Evolutionary conservation across 2,113 vertebrate genomes (phyloP).

Genomic region (Origma solitaria): DNA sequence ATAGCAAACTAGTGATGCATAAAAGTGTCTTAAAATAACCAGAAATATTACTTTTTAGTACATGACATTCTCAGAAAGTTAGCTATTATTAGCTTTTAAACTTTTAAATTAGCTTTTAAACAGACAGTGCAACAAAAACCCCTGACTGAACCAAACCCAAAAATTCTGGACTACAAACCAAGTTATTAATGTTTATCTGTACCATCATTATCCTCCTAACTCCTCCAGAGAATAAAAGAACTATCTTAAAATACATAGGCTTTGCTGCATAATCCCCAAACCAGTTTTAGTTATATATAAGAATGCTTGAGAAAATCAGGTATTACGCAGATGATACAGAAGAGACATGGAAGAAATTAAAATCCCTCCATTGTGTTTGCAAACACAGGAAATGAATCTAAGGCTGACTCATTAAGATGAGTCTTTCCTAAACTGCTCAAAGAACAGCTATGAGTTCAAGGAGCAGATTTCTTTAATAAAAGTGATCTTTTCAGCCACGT

Average conservation of each 20-base stretch:
- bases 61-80: neutral
- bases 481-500: neutral
- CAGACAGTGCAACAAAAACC: neutral
- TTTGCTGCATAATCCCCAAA: neutral
- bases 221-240: neutral
- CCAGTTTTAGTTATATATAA: neutral
- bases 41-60: neutral
- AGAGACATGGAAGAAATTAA: constrained; percentile 41
- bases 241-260: neutral
- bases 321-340: neutral
- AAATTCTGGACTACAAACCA: neutral
- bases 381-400: constrained; percentile 50
- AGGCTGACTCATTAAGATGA: constrained; percentile 38
- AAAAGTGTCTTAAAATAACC: neutral
- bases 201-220: neutral
- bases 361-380: constrained; percentile 3
- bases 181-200: neutral
- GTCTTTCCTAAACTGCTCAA: neutral
- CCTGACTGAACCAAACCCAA: neutral
- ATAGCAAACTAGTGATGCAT: neutral
- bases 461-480: neutral
- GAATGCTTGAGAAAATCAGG: neutral
- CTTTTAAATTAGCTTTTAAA: constrained; percentile 15
- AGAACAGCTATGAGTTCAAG: neutral
- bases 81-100: constrained; percentile 26